Conservation (phyloP, 2,888 invertebrate genomes). For the Drosophila prolongata region DNA sequence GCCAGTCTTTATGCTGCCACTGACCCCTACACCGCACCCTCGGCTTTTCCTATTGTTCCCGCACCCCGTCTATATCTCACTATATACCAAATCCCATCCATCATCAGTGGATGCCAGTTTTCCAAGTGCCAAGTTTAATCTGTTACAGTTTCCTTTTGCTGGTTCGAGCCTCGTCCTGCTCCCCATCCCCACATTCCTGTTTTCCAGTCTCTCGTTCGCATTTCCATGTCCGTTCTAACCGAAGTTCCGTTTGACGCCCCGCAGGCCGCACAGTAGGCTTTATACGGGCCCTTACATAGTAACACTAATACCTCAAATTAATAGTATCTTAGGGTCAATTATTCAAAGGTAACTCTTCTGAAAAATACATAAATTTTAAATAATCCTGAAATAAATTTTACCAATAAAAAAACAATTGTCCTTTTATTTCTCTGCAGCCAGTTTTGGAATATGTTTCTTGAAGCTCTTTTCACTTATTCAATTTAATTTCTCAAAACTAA, state of each 20-base stretch:
- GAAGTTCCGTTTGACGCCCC: conserved; percentile 52
- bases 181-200: conserved; percentile 6
- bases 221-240: conserved; percentile 54
- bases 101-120: conserved; percentile 52
- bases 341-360: no score
- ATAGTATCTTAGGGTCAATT: no score
- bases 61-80: conserved; percentile 1
- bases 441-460: no score
- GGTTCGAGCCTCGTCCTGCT: conserved; percentile 50
- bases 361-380: no score
- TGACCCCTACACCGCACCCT: conserved; percentile 9
- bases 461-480: no score
- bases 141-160: conserved; percentile 72
- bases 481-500: no score
- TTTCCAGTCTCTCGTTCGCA: conserved; percentile 17
- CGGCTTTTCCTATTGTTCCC: conserved; percentile 3
- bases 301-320: no score
- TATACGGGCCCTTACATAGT: neutral
- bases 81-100: conserved; percentile 14
- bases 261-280: conserved; percentile 21
- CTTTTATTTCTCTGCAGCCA: no score
- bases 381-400: no score
- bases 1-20: conserved; percentile 8
- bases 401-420: no score
- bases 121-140: conserved; percentile 77